Conservation (phyloP, 2,888 invertebrate genomes). For the Gasteruption jaculator region DNA sequence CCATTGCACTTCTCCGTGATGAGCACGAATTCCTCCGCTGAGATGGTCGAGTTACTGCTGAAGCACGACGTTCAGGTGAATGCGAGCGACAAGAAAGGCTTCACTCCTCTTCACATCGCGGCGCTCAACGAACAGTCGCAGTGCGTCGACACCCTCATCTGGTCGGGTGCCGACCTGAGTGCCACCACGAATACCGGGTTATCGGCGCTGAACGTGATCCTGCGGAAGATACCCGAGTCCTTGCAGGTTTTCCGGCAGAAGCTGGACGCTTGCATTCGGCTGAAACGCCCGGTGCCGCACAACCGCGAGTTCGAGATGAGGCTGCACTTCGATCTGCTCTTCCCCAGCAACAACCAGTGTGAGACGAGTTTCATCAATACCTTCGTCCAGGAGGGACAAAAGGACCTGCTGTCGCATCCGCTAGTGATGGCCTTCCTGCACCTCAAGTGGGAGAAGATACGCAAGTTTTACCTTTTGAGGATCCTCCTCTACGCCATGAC, state of each 20-base stretch:
- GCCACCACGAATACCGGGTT: slow-evolving; percentile 50
- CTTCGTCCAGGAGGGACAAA: slow-evolving; percentile 51
- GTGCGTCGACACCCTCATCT: slow-evolving; percentile 50
- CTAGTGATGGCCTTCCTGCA: slow-evolving; percentile 53
- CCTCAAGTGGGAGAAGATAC: slow-evolving; percentile 54
- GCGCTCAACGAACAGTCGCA: slow-evolving; percentile 52
- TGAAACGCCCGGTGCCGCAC: slow-evolving; percentile 42
- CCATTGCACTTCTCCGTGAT: slow-evolving; percentile 52
- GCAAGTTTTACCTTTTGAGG: slow-evolving; percentile 49
- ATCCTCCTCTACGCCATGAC: slow-evolving; percentile 45
- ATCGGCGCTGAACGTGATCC: slow-evolving; percentile 50
- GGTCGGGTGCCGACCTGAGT: slow-evolving; percentile 53
- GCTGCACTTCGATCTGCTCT: slow-evolving; percentile 45
- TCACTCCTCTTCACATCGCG: slow-evolving; percentile 53
- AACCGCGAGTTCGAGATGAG: slow-evolving; percentile 48
- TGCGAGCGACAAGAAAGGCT: slow-evolving; percentile 46
- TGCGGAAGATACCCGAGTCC: slow-evolving; percentile 51
- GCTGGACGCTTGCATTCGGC: slow-evolving; percentile 46
- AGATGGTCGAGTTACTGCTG: slow-evolving; percentile 41
- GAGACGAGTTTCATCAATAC: slow-evolving; percentile 53
- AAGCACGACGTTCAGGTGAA: slow-evolving; percentile 44
- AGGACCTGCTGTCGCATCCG: slow-evolving; percentile 52
- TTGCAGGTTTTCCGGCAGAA: slow-evolving; percentile 49
- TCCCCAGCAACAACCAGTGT: slow-evolving; percentile 44
- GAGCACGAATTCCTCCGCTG: slow-evolving; percentile 41